phyloP scores from a whole-genome alignment of 2,888 invertebrate species.

The Dorcus hopei region DNA sequence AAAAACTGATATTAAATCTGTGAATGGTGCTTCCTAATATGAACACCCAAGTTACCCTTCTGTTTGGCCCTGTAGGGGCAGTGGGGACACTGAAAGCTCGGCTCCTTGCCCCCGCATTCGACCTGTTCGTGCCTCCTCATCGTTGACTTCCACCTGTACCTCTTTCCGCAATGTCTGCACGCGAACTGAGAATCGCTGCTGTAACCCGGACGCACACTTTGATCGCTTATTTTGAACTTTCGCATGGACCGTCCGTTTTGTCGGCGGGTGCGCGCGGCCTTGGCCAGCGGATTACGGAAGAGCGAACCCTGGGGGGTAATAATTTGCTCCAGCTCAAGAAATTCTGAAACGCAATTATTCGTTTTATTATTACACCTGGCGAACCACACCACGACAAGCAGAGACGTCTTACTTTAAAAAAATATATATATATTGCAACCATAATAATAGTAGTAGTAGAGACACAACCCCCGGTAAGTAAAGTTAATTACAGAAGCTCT shows the following conservation, averaged over 20 bases:
- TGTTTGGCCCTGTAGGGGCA: conserved; percentile 79
- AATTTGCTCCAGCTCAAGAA: conserved; percentile 42
- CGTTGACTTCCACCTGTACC: conserved; percentile 84
- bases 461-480: conserved; percentile 11
- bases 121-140: conserved; percentile 79
- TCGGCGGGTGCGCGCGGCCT: conserved; percentile 8
- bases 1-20: background rate
- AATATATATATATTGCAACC: conserved; percentile 7
- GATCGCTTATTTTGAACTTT: conserved; percentile 31
- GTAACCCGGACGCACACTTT: conserved; percentile 42
- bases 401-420: conserved; percentile 1
- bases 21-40: conserved; percentile 73
- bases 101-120: conserved; percentile 79
- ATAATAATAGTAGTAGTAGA: conserved; percentile 15
- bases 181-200: conserved; percentile 63
- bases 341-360: conserved; percentile 36
- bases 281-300: conserved; percentile 22
- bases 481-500: conserved; percentile 16
- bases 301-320: conserved; percentile 34
- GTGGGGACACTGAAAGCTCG: conserved; percentile 76
- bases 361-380: background rate
- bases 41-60: conserved; percentile 76
- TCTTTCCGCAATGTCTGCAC: conserved; percentile 80
- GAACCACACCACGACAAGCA: conserved; percentile 10
- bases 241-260: conserved; percentile 32